Evolutionary conservation across 2,797 vertebrate genomes (phyloP).

Genomic region (Manis javanica): DNA sequence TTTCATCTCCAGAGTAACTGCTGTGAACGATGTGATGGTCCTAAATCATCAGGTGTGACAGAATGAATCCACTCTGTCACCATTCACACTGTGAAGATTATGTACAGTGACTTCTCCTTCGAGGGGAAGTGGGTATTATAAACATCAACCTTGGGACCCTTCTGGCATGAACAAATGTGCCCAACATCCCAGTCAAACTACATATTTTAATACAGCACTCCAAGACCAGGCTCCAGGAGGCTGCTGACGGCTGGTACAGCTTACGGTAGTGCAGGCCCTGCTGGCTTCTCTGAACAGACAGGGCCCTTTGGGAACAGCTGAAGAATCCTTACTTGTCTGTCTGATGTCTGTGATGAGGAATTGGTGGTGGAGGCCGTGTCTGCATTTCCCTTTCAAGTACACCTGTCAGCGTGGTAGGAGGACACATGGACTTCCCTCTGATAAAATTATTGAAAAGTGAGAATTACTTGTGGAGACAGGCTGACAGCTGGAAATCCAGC

Average conservation of each 20-base stretch:
- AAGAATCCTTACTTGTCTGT: slow-evolving; percentile 91
- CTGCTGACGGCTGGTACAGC: neutral
- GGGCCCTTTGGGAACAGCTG: neutral
- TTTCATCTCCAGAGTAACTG: slow-evolving; percentile 1
- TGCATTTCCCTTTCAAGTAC: slow-evolving; percentile 93
- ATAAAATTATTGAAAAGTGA: slow-evolving; percentile 63
- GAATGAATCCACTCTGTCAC: neutral
- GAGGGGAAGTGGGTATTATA: neutral
- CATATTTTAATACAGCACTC: neutral
- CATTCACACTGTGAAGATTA: neutral
- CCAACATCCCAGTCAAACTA: neutral
- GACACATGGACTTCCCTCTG: slow-evolving; percentile 94
- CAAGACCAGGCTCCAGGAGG: neutral
- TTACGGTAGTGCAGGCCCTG: neutral
- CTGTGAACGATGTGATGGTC: neutral
- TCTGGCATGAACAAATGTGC: neutral
- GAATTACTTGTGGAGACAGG: neutral
- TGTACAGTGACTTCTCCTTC: neutral
- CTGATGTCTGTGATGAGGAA: slow-evolving; percentile 95
- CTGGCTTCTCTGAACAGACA: neutral
- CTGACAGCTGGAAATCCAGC: neutral
- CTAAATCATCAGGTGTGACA: neutral
- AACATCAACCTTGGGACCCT: neutral
- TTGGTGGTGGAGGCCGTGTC: slow-evolving; percentile 92
- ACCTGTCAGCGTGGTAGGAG: slow-evolving; percentile 90